Evolutionary conservation across 2,888 invertebrate species (phyloP).

Genomic region (Nipponacmea schrenckii): DNA sequence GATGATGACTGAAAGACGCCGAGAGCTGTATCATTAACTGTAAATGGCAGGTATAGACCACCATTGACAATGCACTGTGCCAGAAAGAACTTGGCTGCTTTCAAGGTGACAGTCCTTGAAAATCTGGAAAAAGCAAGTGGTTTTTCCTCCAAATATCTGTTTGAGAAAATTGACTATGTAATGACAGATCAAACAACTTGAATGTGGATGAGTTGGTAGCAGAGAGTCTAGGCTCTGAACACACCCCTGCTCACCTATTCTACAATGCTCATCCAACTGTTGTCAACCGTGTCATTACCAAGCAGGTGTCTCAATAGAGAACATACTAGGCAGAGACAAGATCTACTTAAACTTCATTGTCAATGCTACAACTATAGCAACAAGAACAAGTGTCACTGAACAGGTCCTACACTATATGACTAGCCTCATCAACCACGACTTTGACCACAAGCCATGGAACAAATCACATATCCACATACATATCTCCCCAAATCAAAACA

Average conservation of each 20-base stretch:
- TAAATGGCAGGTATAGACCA: neutral
- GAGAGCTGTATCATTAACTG: neutral
- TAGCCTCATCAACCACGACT: neutral
- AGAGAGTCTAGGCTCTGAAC: neutral
- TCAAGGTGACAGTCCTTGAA: neutral
- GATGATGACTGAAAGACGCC: no score
- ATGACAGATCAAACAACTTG: neutral
- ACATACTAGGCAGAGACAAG: neutral
- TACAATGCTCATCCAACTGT: neutral
- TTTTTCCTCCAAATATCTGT: neutral
- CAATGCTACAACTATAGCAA: neutral
- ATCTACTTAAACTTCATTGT: neutral
- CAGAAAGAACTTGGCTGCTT: neutral
- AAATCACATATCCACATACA: neutral
- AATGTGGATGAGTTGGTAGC: neutral
- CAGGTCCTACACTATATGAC: neutral
- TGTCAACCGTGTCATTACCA: neutral
- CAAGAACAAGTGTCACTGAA: neutral
- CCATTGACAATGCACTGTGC: no score
- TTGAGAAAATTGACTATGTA: neutral
- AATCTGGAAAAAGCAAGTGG: neutral
- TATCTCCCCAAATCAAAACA: slow-evolving; percentile 13
- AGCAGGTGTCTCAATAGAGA: neutral
- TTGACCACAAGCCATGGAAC: slow-evolving; percentile 1
- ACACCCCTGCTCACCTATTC: neutral